Evolutionary conservation across 2,888 invertebrate species (phyloP), one percentile per base, ranked within the genome.

Genomic region (Escarpia spicata): DNA sequence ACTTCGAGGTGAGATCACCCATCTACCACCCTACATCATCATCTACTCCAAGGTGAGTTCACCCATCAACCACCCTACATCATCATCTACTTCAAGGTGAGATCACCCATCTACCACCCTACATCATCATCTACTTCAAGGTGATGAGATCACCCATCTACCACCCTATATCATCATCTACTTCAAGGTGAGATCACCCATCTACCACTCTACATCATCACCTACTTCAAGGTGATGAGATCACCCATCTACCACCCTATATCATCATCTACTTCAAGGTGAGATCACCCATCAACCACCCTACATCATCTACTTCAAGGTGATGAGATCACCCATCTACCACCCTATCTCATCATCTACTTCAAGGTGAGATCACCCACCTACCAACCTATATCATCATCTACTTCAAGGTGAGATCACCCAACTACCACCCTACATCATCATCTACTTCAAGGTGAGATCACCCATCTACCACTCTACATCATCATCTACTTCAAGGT

Each of bases 151-250:
- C 92, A 98, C 98, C 0, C 97, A 98, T 95, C 97, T 99, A 94
- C 99, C 99, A 9, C 98, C 98, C 0, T 99, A 98, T 96, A 97
- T 99, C 92, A 99, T 99, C 95, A 97, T 99, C 92, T 99, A 99
- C 95, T 98, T 99, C 94, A 99, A 99, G 97, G 97, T 96, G 26
- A 92, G 97, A 98, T 99, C 92, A 98, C 98, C 0, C 97, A 98
- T 95, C 97, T 99, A 94, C 99, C 99, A 9, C 98, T 98, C 0
- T 99, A 98, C 96, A 97, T 99, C 92, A 99, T 99, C 95, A 97
- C 99, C 92, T 99, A 99, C 95, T 98, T 99, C 94, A 99, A 99
- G 97, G 97, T 96, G 99, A 99, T 96, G 99, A 99, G 97, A 98
- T 99, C 92, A 98, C 98, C 0, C 97, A 98, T 95, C 97, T 99